Conservation (phyloP, 2,888 invertebrate species). For the Leptopilina drosophilae region DNA sequence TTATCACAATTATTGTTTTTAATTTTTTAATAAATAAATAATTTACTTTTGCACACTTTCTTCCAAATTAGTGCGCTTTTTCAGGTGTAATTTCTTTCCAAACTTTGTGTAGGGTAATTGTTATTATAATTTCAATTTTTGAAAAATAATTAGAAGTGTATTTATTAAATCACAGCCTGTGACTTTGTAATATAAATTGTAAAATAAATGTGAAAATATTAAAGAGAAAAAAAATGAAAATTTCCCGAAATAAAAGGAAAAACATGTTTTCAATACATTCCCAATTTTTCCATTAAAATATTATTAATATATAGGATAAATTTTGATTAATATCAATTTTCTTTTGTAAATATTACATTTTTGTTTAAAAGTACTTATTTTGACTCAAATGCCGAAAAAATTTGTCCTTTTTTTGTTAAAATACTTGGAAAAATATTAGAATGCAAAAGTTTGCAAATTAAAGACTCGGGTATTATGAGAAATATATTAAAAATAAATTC, state of each 20-base stretch:
- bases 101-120: not conserved
- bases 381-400: conserved; percentile 13
- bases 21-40: not conserved
- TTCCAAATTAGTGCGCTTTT: conserved; percentile 21
- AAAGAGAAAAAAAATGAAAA: not conserved
- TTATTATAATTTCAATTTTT: not conserved
- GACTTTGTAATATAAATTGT: conserved; percentile 17
- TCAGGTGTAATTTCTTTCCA: not conserved
- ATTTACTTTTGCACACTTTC: not conserved
- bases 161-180: not conserved
- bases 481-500: not conserved
- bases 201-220: conserved; percentile 20
- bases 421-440: not conserved
- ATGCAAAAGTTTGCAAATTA: not conserved
- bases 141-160: not conserved
- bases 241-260: not conserved
- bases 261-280: not conserved
- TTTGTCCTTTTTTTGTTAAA: too few relatives aligned
- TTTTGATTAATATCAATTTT: too few relatives aligned
- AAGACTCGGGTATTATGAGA: not conserved
- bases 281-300: too few relatives aligned
- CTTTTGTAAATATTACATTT: not conserved
- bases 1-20: too few relatives aligned
- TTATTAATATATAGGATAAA: too few relatives aligned
- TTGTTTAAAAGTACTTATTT: not conserved